Evolutionary conservation across 2,797 vertebrate genomes (phyloP).

Genomic region (Lithobates sylvaticus): DNA sequence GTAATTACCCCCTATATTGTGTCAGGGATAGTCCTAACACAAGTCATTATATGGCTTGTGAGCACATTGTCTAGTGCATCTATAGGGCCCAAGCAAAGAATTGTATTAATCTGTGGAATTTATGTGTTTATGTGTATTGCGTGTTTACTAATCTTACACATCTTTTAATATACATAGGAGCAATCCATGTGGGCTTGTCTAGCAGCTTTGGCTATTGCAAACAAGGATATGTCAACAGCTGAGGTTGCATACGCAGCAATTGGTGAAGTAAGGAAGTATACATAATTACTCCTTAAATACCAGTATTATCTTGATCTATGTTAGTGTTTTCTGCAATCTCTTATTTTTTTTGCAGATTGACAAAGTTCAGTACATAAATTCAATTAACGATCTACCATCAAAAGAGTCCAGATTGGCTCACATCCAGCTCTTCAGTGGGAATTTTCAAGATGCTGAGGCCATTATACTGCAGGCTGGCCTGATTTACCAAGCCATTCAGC

Average conservation of each 20-base stretch:
- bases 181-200: slow-evolving; percentile 93
- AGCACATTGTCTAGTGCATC: background rate
- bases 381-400: slow-evolving; percentile 91
- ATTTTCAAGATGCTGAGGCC: slow-evolving; percentile 89
- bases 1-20: no score
- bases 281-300: slow-evolving; percentile 51
- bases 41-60: background rate
- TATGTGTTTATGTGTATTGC: background rate
- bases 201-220: slow-evolving; percentile 93
- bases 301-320: slow-evolving; percentile 43
- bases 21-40: no score
- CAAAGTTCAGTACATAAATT: slow-evolving; percentile 92
- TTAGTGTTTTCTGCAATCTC: slow-evolving; percentile 45
- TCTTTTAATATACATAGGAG: slow-evolving; percentile 78
- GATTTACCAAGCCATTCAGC: slow-evolving; percentile 91
- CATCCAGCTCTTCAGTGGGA: slow-evolving; percentile 91
- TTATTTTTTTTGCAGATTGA: slow-evolving; percentile 81
- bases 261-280: slow-evolving; percentile 81
- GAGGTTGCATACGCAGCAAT: slow-evolving; percentile 93
- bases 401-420: slow-evolving; percentile 92
- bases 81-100: background rate
- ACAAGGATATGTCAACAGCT: slow-evolving; percentile 88
- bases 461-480: slow-evolving; percentile 90
- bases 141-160: background rate
- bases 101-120: background rate